Conservation (phyloP, 1,140 invertebrate genomes). For the Ips typographus region DNA sequence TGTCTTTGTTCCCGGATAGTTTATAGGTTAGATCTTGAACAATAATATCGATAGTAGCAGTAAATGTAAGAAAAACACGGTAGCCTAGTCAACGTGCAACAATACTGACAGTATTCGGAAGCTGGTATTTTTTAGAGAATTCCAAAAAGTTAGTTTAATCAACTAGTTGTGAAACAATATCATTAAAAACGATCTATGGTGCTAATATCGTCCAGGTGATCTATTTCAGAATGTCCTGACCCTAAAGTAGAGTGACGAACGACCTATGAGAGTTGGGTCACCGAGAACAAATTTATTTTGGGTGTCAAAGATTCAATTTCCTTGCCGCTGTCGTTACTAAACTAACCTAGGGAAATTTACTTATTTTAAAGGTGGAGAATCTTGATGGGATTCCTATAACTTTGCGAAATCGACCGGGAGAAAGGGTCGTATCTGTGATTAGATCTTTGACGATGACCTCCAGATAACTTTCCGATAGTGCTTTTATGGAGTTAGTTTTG, state of each 20-base stretch:
- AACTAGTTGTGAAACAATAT: no score
- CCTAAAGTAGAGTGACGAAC: slow-evolving; percentile 7
- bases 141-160: no score
- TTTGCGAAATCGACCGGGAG: neutral
- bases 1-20: no score
- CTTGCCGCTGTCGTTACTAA: slow-evolving; percentile 6
- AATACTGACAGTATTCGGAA: no score
- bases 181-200: no score
- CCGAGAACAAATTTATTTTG: slow-evolving; percentile 17
- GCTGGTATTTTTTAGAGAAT: no score
- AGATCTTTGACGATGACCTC: neutral
- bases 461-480: no score
- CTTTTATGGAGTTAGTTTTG: no score
- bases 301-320: slow-evolving; percentile 22
- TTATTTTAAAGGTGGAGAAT: neutral
- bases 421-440: slow-evolving; percentile 2
- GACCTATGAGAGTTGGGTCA: slow-evolving; percentile 2
- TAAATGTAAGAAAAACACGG: no score
- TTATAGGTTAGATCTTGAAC: no score
- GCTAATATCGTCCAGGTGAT: slow-evolving; percentile 1
- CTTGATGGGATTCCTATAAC: slow-evolving; percentile 1
- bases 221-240: neutral
- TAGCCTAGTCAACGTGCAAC: no score
- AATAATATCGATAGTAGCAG: no score
- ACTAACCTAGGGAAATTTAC: slow-evolving; percentile 16